These are phyloP conservation scores for Typhlichthys eigenmanni DNA, from an alignment of 2,797 vertebrate species.

Conservation along the genomic window DNA sequence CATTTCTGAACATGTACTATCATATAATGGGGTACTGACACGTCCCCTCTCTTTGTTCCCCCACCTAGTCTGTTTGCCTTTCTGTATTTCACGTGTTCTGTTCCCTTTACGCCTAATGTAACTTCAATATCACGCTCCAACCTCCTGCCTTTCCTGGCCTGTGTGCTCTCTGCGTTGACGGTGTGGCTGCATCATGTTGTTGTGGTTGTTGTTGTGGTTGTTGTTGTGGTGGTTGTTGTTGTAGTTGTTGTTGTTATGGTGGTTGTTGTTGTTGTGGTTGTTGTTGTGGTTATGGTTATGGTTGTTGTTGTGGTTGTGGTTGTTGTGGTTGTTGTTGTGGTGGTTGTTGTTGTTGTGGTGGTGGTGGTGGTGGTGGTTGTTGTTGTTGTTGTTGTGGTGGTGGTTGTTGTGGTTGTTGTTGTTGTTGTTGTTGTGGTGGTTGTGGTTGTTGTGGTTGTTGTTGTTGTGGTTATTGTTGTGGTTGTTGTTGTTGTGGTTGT, in stretches of 20 bases:
- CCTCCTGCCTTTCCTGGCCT: neutral
- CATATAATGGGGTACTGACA: conserved; percentile 66
- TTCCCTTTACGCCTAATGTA: conserved; percentile 3
- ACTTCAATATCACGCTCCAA: neutral
- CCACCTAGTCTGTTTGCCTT: conserved; percentile 43
- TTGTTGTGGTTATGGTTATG: conserved; percentile 73
- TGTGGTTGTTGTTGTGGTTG: too few relatives aligned
- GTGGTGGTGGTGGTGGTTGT: conserved; percentile 71
- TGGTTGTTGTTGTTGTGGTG: conserved; percentile 64
- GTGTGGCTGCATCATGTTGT: too few relatives aligned
- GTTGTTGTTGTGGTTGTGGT: conserved; percentile 77
- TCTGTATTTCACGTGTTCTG: neutral
- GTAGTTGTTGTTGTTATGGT: too few relatives aligned
- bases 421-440: too few relatives aligned
- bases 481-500: too few relatives aligned
- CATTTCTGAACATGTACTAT: conserved; percentile 64
- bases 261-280: conserved; percentile 63
- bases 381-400: conserved; percentile 68
- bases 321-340: conserved; percentile 68
- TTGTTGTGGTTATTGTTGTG: too few relatives aligned
- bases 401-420: conserved; percentile 65
- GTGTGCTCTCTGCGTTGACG: neutral
- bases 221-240: too few relatives aligned
- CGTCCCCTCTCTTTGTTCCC: conserved; percentile 74
- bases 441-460: neutral